Evolutionary conservation across 2,888 invertebrate species (phyloP).

Genomic region (Drosophila cognata): DNA sequence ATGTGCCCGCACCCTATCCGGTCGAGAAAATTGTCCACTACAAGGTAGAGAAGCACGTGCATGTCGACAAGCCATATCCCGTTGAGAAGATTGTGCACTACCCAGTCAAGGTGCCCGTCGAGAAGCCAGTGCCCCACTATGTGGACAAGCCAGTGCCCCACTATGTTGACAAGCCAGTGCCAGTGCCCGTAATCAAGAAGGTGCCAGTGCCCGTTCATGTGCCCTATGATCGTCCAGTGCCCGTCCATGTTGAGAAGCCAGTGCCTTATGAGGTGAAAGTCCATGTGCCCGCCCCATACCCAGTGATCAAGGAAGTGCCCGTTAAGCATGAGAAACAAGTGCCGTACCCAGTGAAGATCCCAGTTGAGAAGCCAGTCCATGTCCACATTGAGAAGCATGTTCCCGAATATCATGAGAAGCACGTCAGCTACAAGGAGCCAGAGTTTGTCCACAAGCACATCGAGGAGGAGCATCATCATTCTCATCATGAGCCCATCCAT

Average conservation of each 20-base stretch:
- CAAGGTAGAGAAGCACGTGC: constrained; percentile 90
- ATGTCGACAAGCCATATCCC: constrained; percentile 90
- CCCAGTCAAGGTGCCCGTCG: constrained; percentile 89
- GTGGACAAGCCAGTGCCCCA: constrained; percentile 89
- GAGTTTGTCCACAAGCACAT: constrained; percentile 87
- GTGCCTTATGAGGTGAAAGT: constrained; percentile 91
- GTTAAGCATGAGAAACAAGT: constrained; percentile 89
- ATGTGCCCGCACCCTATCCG: constrained; percentile 91
- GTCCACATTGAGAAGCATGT: constrained; percentile 92
- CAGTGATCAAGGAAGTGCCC: constrained; percentile 89
- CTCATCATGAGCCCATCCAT: constrained; percentile 68
- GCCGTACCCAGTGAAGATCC: constrained; percentile 90
- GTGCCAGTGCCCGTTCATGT: constrained; percentile 89
- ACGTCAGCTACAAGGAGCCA: constrained; percentile 90
- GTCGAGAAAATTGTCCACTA: constrained; percentile 88
- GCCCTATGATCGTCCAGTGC: constrained; percentile 87
- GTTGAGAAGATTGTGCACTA: constrained; percentile 91
- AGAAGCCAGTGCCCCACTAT: constrained; percentile 89
- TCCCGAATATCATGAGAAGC: constrained; percentile 87
- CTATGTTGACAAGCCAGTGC: constrained; percentile 87
- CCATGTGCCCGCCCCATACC: constrained; percentile 88
- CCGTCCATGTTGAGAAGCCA: constrained; percentile 90
- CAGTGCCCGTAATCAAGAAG: constrained; percentile 88
- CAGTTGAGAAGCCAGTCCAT: constrained; percentile 89
- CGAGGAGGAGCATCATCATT: constrained; percentile 78